phyloP scores from a whole-genome alignment of 2,113 vertebrate species.

The Ictalurus furcatus region DNA sequence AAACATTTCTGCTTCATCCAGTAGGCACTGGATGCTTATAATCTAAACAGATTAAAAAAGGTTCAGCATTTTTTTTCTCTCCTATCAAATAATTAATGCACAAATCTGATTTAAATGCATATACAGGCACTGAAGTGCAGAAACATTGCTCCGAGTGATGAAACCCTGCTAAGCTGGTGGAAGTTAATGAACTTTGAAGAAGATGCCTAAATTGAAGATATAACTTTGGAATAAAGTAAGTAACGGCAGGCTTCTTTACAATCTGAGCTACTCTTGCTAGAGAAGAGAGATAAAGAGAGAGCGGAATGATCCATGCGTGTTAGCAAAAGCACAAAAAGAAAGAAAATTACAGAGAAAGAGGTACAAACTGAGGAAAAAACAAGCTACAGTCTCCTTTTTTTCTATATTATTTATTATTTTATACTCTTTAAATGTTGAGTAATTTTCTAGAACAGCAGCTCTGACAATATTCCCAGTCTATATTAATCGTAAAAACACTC shows the following conservation, averaged over 20 bases:
- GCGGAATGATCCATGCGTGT: background rate
- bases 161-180: constrained; percentile 23
- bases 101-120: constrained; percentile 14
- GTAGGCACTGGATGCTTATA: constrained; percentile 9
- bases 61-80: background rate
- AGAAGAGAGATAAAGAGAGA: background rate
- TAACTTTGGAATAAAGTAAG: constrained; percentile 18
- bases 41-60: background rate
- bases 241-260: constrained; percentile 4
- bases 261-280: constrained; percentile 58
- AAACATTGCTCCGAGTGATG: constrained; percentile 4
- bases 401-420: no score
- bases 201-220: constrained; percentile 23
- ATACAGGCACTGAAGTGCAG: constrained; percentile 6
- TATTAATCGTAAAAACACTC: no score
- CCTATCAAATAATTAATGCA: constrained; percentile 14
- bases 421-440: background rate
- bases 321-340: background rate
- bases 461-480: no score
- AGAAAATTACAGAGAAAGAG: background rate
- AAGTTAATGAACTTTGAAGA: constrained; percentile 42
- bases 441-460: background rate
- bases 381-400: background rate
- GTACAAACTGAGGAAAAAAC: background rate
- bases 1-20: background rate